Evolutionary conservation across 23 tunicate species (phyloP).

Genomic region (Halocynthia aurantium): DNA sequence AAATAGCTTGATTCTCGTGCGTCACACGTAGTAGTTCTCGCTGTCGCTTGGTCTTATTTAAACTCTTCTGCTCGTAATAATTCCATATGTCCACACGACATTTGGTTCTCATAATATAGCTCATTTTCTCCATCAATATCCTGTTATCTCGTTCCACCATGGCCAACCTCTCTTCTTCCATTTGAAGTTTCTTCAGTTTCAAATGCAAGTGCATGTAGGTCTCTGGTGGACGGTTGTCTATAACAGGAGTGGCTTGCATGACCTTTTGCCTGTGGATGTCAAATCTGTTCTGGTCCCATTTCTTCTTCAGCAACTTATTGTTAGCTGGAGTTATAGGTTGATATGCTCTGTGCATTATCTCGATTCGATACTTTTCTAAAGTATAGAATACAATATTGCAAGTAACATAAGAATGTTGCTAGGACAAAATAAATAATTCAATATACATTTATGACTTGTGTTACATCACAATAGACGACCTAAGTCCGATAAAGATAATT

Average conservation of each 20-base stretch:
- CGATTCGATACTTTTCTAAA: background rate
- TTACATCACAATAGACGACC: too few relatives aligned
- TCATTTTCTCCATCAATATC: slow-evolving; percentile 81
- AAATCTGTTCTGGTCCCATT: slow-evolving; percentile 63
- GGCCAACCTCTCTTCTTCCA: slow-evolving; percentile 70
- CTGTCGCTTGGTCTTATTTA: slow-evolving; percentile 59
- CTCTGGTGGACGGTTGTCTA: slow-evolving; percentile 64
- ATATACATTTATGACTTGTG: too few relatives aligned
- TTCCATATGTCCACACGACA: slow-evolving; percentile 91
- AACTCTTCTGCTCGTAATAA: slow-evolving; percentile 50
- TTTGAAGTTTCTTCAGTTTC: slow-evolving; percentile 65
- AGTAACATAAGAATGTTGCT: too few relatives aligned
- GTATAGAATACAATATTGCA: too few relatives aligned
- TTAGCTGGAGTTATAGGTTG: slow-evolving; percentile 78
- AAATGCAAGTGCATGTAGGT: slow-evolving; percentile 74
- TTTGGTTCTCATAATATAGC: slow-evolving; percentile 82
- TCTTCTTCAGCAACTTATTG: slow-evolving; percentile 43
- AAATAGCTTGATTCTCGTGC: slow-evolving; percentile 91
- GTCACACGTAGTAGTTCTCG: slow-evolving; percentile 67
- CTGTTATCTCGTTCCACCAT: slow-evolving; percentile 78
- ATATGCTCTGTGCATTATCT: slow-evolving; percentile 61
- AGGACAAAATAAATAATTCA: too few relatives aligned
- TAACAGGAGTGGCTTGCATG: slow-evolving; percentile 39
- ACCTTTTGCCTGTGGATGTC: slow-evolving; percentile 58
- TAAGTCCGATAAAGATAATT: too few relatives aligned